phyloP scores from a whole-genome alignment of 2,797 vertebrate species.

The Antennarius maculatus region DNA sequence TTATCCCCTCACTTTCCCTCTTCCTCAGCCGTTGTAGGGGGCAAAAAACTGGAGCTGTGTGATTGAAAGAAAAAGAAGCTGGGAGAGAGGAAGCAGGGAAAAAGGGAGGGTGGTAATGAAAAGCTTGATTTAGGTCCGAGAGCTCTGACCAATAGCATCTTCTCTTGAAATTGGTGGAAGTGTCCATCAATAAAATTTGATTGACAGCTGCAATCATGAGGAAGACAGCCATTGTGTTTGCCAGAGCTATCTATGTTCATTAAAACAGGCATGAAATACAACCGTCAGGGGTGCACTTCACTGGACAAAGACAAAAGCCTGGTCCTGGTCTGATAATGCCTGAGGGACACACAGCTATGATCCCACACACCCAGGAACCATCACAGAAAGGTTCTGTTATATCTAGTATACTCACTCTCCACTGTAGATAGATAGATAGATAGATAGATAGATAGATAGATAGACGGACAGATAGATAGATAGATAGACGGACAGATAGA shows the following conservation, averaged over 20 bases:
- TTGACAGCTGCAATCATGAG: conserved; percentile 34
- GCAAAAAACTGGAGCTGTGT: conserved; percentile 80
- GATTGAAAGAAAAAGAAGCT: conserved; percentile 77
- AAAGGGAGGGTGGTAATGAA: conserved; percentile 79
- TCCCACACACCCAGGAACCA: too few relatives aligned
- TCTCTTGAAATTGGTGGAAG: conserved; percentile 30
- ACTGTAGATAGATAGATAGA: too few relatives aligned
- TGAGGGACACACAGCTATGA: too few relatives aligned
- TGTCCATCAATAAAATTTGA: conserved; percentile 42
- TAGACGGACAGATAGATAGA: too few relatives aligned
- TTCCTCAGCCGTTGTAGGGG: conserved; percentile 73
- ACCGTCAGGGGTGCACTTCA: too few relatives aligned
- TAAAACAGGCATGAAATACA: conserved; percentile 1
- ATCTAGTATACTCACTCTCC: too few relatives aligned
- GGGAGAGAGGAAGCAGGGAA: conserved; percentile 77
- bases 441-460: too few relatives aligned
- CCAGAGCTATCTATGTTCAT: conserved; percentile 16
- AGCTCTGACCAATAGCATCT: conserved; percentile 60
- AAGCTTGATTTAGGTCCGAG: conserved; percentile 77
- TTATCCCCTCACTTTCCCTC: conserved; percentile 42
- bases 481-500: too few relatives aligned
- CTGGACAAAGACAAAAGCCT: too few relatives aligned
- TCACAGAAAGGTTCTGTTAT: too few relatives aligned
- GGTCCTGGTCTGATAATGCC: too few relatives aligned
- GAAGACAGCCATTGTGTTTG: conserved; percentile 8